Base-by-base conservation (phyloP, 2,113 vertebrate genomes). In the Gymnogyps californianus region DNA sequence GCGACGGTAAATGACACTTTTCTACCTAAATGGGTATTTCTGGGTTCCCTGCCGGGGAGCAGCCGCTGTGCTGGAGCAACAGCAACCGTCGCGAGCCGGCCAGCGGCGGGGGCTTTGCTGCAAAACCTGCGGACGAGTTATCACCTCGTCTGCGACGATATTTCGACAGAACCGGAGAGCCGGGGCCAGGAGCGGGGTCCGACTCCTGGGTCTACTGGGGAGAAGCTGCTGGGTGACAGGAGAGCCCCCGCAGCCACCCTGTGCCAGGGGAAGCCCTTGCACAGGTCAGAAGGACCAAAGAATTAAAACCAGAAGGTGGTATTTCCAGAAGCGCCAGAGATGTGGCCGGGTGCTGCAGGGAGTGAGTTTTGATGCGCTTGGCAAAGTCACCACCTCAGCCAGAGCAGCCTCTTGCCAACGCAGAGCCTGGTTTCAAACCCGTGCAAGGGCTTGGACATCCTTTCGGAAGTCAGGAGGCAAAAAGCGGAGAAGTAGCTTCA, bases 81-180 rank as follows among this genome's bases (percentile, higher is more conserved):
- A 47, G 38, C 44, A 15, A 25, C 26, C 0, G 0, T 19, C 5
- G 18, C 2, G 16, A 93, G 46, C 28, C 8, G 22, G 54, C 13
- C 6, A 2, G 54, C 12, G 51, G 29, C 1, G 2, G 57, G 20
- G 59, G 38, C 36, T 90, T 70, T 32, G 47, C 40, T 44, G 55
- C 28, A 62, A 57, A 66, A 25, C 64, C 75, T 5, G 1, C 17
- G 20, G 76, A 40, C 12, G 31, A 42, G 31, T 18, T 42, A 15
- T 38, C 46, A 8, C 76, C 79, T 83, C 11, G 3, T 26, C 42
- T 16, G 1, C 0, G 1, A 8, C 0, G 6, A 8, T 4, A 34
- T 52, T 66, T 29, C 17, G 7, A 9, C 7, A 29, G n/a, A 78
- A 34, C 7, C 2, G 2, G 57, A 21, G 38, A 16, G 21, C 12